Evolutionary conservation across 2,888 invertebrate species (phyloP).

Genomic region (Amorpha juglandis): DNA sequence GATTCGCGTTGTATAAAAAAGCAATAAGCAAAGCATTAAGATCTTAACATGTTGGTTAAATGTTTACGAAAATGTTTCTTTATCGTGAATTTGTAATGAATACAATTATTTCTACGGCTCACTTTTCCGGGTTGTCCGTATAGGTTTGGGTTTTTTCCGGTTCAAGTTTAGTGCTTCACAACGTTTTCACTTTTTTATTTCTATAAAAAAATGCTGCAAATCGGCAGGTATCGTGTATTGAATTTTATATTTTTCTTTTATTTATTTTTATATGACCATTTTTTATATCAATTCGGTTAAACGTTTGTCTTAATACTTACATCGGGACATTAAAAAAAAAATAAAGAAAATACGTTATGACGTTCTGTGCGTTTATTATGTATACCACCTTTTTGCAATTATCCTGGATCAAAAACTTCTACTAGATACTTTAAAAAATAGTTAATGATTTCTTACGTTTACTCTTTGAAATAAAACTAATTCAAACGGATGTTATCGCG

Average conservation of each 20-base stretch:
- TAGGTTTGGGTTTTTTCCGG: slow-evolving; percentile 6
- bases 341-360: no score
- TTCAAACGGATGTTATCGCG: no score
- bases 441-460: no score
- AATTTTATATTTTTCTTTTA: slow-evolving; percentile 43
- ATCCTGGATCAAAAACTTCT: no score
- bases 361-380: no score
- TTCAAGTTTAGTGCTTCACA: slow-evolving; percentile 34
- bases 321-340: neutral
- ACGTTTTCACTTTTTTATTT: slow-evolving; percentile 41
- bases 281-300: neutral
- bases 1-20: no score
- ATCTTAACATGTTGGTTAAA: no score
- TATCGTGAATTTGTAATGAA: neutral
- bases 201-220: slow-evolving; percentile 44
- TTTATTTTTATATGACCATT: neutral
- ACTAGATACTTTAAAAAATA: no score
- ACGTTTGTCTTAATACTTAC: neutral
- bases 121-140: neutral
- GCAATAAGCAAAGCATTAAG: no score
- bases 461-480: no score
- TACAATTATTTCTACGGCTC: neutral
- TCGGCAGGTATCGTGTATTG: slow-evolving; percentile 44
- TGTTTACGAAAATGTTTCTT: neutral
- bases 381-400: no score